phyloP scores from a whole-genome alignment of 2,797 vertebrate genomes.

The Hylomyscus alleni region DNA sequence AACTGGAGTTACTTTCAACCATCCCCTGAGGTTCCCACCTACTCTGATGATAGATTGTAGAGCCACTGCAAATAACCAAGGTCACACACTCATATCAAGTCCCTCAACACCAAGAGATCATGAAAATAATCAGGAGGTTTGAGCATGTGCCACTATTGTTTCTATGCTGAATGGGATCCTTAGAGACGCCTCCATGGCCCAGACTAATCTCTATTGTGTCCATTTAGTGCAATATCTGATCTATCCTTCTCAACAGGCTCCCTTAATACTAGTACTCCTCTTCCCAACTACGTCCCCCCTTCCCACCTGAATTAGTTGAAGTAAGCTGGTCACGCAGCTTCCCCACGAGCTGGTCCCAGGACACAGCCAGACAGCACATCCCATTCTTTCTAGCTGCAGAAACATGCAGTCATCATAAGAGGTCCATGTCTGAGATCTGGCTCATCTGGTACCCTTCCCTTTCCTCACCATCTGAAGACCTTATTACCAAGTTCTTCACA shows the following conservation, averaged over 20 bases:
- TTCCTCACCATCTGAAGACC: background rate
- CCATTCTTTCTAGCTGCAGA: background rate
- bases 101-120: background rate
- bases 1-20: background rate
- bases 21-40: background rate
- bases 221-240: background rate
- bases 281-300: background rate
- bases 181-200: background rate
- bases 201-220: background rate
- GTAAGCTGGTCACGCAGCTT: background rate
- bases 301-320: background rate
- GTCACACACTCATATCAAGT: background rate
- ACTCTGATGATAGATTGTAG: background rate
- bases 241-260: background rate
- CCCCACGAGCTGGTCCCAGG: background rate
- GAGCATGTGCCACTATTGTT: background rate
- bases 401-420: background rate
- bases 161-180: too few species aligned
- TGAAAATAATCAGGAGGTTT: background rate
- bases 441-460: background rate
- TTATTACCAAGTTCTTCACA: background rate
- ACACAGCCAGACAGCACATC: background rate
- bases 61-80: background rate
- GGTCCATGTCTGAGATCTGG: background rate
- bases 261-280: background rate